Percentiles rank a stretch among this genome's conserved stretches.
phyloP scores from a whole-genome alignment of 2,113 vertebrate species.

The Misgurnus anguillicaudatus region DNA sequence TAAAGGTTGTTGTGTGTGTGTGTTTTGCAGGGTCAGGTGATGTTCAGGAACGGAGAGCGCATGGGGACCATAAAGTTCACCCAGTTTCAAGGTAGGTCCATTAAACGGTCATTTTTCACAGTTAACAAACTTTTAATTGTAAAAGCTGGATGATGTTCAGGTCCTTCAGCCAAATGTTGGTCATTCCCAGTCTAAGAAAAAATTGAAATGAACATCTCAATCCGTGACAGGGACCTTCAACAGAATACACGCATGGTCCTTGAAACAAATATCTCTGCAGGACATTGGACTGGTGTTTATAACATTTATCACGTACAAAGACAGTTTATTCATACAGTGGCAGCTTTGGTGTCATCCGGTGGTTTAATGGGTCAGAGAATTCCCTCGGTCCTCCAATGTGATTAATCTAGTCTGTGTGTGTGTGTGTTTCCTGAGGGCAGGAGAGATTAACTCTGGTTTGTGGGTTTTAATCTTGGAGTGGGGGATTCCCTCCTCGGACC shows the following conservation, averaged over 20 bases:
- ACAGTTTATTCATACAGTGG: not conserved
- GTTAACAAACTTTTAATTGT: constrained; percentile 21
- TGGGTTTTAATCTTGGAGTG: constrained; percentile 50
- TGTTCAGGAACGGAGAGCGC: constrained; percentile 97
- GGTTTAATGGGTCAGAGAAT: constrained; percentile 33
- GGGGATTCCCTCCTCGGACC: constrained; percentile 49
- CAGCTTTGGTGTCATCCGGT: not conserved
- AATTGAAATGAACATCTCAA: constrained; percentile 15
- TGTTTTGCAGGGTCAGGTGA: constrained; percentile 92
- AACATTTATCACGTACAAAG: not conserved
- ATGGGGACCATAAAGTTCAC: constrained; percentile 99
- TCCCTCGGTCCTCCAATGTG: constrained; percentile 29
- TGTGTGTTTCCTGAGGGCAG: constrained; percentile 29
- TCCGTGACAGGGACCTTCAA: not conserved
- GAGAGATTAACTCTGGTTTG: constrained; percentile 47
- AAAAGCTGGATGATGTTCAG: not conserved
- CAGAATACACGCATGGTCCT: not conserved
- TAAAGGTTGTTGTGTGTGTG: constrained; percentile 24
- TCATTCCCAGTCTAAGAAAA: not conserved
- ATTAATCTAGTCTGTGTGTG: constrained; percentile 35
- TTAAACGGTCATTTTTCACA: not conserved
- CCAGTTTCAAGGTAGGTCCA: constrained; percentile 94
- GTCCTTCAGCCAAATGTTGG: constrained; percentile 10
- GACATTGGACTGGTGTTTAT: not conserved
- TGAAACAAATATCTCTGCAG: not conserved